Conservation (phyloP, 2,888 invertebrate species). For the Erebia palarica region DNA sequence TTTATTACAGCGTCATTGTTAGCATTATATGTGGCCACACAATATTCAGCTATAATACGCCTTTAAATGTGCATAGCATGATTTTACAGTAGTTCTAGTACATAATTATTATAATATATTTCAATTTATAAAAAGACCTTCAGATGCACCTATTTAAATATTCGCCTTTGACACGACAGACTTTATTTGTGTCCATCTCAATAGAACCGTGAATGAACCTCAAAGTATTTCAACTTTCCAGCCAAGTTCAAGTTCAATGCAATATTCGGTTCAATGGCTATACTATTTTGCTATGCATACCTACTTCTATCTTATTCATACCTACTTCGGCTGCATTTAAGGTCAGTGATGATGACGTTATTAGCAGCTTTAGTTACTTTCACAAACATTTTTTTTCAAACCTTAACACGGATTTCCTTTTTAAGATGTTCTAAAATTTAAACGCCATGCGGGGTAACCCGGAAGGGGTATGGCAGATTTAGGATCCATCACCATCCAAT, state of each 20-base stretch:
- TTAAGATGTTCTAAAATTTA: too few species aligned
- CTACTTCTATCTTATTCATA: conserved; percentile 8
- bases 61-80: too few species aligned
- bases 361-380: too few species aligned
- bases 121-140: conserved; percentile 4
- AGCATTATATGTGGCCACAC: too few species aligned
- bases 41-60: too few species aligned
- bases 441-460: too few species aligned
- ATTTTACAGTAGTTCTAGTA: background rate
- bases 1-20: too few species aligned
- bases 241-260: conserved; percentile 26
- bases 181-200: conserved; percentile 19
- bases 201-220: conserved; percentile 23
- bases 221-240: conserved; percentile 26
- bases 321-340: conserved; percentile 6
- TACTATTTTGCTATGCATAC: conserved; percentile 14
- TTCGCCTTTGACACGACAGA: conserved; percentile 8
- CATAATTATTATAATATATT: background rate
- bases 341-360: conserved; percentile 8
- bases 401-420: too few species aligned
- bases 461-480: too few species aligned
- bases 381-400: too few species aligned
- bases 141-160: background rate
- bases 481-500: too few species aligned
- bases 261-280: conserved; percentile 23